phyloP scores from a whole-genome alignment of 2,113 vertebrate species.

The Silurus glanis region DNA sequence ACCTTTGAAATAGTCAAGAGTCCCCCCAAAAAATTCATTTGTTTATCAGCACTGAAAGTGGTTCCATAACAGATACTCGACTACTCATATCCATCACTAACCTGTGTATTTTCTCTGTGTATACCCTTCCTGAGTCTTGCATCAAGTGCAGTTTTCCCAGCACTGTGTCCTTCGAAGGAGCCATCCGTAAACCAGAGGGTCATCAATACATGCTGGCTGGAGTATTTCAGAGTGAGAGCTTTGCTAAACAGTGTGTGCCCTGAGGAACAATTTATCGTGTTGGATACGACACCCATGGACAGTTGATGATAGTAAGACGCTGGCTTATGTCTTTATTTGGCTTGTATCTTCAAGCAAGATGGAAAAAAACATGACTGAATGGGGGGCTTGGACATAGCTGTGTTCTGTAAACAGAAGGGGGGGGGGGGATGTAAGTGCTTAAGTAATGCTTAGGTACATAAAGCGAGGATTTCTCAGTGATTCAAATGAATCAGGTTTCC shows the following conservation, averaged over 20 bases:
- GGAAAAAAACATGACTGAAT: slow-evolving; percentile 35
- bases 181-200: slow-evolving; percentile 16
- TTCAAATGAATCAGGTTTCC: slow-evolving; percentile 26
- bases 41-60: not conserved
- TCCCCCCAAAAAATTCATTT: not conserved
- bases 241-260: slow-evolving; percentile 65
- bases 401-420: slow-evolving; percentile 64
- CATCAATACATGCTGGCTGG: slow-evolving; percentile 68
- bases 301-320: slow-evolving; percentile 64
- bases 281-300: slow-evolving; percentile 63
- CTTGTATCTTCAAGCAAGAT: slow-evolving; percentile 56
- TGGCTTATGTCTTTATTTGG: slow-evolving; percentile 75
- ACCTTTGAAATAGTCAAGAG: not conserved
- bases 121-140: not conserved
- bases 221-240: slow-evolving; percentile 63
- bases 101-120: not conserved
- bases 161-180: slow-evolving; percentile 1
- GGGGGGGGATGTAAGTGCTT: not conserved
- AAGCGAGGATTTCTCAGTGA: slow-evolving; percentile 15
- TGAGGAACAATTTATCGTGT: slow-evolving; percentile 60
- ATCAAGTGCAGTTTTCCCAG: slow-evolving; percentile 2
- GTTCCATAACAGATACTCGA: not conserved
- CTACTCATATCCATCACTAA: not conserved
- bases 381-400: slow-evolving; percentile 56
- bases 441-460: slow-evolving; percentile 8